Percentiles rank a stretch among this genome's conserved stretches.
phyloP scores from a whole-genome alignment of 2,797 vertebrate genomes.

The Florisuga fusca region DNA sequence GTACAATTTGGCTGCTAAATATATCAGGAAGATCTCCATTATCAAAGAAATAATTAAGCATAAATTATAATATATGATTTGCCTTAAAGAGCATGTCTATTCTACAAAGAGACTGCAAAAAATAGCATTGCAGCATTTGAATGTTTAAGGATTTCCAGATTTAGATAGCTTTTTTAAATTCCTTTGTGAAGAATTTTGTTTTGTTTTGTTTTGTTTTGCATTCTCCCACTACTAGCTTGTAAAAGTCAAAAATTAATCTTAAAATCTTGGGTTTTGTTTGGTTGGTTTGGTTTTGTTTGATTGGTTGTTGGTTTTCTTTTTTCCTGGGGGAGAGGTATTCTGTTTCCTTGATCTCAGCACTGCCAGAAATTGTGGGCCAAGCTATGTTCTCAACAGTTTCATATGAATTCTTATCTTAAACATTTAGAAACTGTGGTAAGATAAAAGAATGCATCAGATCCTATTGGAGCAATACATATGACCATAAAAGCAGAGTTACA shows the following conservation, averaged over 20 bases:
- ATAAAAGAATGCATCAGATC: background rate
- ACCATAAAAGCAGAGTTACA: background rate
- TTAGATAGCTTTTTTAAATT: background rate
- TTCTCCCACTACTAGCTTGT: background rate
- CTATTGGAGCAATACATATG: background rate
- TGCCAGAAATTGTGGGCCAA: background rate
- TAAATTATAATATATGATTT: background rate
- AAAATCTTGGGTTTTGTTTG: background rate
- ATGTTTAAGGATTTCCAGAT: background rate
- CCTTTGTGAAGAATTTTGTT: background rate
- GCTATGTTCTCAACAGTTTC: background rate
- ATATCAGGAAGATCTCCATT: background rate
- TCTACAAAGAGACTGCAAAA: background rate
- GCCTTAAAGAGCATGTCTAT: background rate
- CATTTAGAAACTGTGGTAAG: background rate
- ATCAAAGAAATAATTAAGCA: constrained; percentile 11
- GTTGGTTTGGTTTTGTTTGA: accelerated
- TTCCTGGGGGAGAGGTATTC: background rate
- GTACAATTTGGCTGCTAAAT: background rate
- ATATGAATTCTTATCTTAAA: background rate
- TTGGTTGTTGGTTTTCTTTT: background rate
- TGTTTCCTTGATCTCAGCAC: background rate
- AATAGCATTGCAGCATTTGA: background rate
- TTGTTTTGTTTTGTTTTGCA: background rate
- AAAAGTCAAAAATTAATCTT: background rate